Evolutionary conservation across 2,888 invertebrate species (phyloP).

Genomic region (Nipponacmea schrenckii): DNA sequence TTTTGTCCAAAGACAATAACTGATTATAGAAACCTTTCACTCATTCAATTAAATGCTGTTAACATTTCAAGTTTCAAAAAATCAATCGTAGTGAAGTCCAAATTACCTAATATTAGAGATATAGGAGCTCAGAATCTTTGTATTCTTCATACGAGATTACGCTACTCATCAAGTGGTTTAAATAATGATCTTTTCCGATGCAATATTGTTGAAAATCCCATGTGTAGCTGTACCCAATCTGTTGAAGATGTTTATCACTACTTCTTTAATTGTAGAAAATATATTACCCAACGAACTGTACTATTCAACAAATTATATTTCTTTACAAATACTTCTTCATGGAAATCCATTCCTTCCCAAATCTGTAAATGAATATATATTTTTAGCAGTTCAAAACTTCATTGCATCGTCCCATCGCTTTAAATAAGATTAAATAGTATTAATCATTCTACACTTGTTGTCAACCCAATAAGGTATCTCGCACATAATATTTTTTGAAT

Average conservation of each 20-base stretch:
- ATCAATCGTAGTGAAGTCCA: background rate
- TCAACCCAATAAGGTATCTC: too few species aligned
- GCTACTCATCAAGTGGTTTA: background rate
- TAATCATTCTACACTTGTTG: too few species aligned
- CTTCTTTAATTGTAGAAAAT: background rate
- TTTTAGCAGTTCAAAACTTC: too few species aligned
- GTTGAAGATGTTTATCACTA: background rate
- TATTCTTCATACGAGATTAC: background rate
- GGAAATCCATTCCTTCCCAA: too few species aligned
- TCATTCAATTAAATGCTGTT: background rate
- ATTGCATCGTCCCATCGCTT: too few species aligned
- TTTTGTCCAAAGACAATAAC: background rate
- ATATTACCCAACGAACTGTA: too few species aligned
- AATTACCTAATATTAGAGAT: background rate
- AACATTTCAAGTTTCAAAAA: background rate
- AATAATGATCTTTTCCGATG: constrained; percentile 2
- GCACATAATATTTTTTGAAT: too few species aligned
- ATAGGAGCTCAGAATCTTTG: background rate
- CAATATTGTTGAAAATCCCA: background rate
- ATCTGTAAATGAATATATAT: too few species aligned
- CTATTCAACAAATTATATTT: too few species aligned
- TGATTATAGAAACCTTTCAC: background rate
- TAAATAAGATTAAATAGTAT: too few species aligned
- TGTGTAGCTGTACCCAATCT: background rate
- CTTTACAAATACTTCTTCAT: too few species aligned